Base-by-base conservation (phyloP, 2,888 invertebrate species). In the Hirtodrosophila confusa region DNA sequence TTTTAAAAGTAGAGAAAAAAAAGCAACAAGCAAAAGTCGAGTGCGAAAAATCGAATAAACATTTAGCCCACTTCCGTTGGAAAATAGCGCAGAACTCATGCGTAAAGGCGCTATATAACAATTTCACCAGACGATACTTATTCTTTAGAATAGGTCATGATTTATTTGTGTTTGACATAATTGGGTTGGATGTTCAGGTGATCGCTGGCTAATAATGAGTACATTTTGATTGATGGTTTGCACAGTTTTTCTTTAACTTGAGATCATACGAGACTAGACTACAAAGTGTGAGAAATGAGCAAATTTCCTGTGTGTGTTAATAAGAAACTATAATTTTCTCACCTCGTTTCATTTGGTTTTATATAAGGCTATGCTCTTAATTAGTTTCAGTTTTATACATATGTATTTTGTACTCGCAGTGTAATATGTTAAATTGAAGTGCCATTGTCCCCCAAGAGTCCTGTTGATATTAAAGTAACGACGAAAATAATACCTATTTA, bases 91-190 rank as follows among this genome's bases (percentile, higher is more conserved):
- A 68, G 58, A 48, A 31, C 17, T 17, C 17, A 17, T 17, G 17
- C 17, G 17, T 17, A 17, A 17, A 17, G 17, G 17, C 17, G 17
- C 17, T 17, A 17, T 27, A 27, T 6, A 27, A 27, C 60, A 29
- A 58, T 76, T 71, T 60, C 50, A 49, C 48, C 41, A 53, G 55
- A 50, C 55, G 33, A 43, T 65, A 63, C 63, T 39, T 44, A 62
- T 48, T 53, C 51, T 57, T 53, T 40, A 68, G 72, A 86, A 78
- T 88, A 80, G 86, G 88, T 86, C 88, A 86, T 80, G 86, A 80
- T 80, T 86, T 86, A 88, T 84, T 63, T 75, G 53, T 29, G 69
- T 67, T 77, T 76, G 84, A 86, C 84, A 82, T 68, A 77, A 72
- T 75, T 75, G 53, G 72, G 72, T 69, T 78, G 73, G 24, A 3